Percentiles rank a stretch among this genome's conserved stretches.
phyloP scores from a whole-genome alignment of 2,113 vertebrate genomes.

The Gallinago jamesoni region DNA sequence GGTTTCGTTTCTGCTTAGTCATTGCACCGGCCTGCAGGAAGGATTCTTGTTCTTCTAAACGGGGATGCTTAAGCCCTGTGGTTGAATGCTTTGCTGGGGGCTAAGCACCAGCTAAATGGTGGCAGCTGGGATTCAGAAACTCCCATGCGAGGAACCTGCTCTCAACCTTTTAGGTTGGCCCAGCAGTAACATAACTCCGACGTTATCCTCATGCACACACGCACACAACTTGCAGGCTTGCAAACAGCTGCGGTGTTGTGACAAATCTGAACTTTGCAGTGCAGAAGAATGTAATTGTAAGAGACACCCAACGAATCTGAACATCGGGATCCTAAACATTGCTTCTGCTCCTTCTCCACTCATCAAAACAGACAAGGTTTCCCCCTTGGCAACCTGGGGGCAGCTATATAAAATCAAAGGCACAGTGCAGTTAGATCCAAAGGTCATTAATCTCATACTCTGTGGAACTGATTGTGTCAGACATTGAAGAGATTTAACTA shows the following conservation, averaged over 20 bases:
- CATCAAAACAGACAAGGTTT: constrained; percentile 69
- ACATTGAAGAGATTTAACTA: not conserved
- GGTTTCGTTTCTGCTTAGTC: not conserved
- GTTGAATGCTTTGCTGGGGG: not conserved
- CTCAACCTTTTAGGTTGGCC: not conserved
- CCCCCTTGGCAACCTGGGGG: constrained; percentile 62
- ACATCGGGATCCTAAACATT: constrained; percentile 78
- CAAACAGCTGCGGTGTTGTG: constrained; percentile 63
- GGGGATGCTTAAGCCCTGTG: not conserved
- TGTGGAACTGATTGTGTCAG: not conserved
- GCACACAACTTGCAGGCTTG: constrained; percentile 63
- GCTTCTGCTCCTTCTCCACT: constrained; percentile 74
- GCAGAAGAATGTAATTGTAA: constrained; percentile 74
- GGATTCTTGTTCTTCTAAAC: not conserved
- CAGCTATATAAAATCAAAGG: constrained; percentile 60
- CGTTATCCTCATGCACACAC: not conserved
- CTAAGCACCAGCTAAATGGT: not conserved
- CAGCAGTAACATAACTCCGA: not conserved
- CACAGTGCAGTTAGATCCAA: not conserved
- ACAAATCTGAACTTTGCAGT: constrained; percentile 58
- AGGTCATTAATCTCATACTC: not conserved
- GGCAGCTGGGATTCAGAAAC: not conserved
- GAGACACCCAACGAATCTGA: constrained; percentile 77
- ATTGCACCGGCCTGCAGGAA: not conserved
- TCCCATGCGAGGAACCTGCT: not conserved